Base-by-base conservation (phyloP, 1,140 invertebrate genomes). In the Halyomorpha halys region DNA sequence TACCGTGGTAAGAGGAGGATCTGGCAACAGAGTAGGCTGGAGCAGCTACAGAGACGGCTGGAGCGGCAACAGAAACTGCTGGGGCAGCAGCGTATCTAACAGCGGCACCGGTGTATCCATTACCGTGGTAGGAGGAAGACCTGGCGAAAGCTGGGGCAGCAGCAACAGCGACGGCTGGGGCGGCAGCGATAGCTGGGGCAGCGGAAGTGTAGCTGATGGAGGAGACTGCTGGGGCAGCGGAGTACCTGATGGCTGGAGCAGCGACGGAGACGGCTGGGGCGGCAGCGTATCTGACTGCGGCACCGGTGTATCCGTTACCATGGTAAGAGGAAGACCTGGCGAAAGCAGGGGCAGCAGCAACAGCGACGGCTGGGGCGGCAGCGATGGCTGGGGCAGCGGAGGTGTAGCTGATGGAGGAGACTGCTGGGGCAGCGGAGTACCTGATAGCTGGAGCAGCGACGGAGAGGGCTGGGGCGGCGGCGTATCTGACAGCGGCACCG, bases 241-340 rank as follows among this genome's bases (percentile, higher is more conserved):
- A 63, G 56, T 44, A 59, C 51, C 25, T 66, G 62, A 66, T 62
- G 47, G 63, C 63, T 21, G 65, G 62, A 9, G 63, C 39, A 27
- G 68, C 64, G 65, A 67, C 65, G 67, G 56, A 51, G 23, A 62
- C 62, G 18, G 67, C 63, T 49, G 67, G 64, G 47, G 69, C 65
- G 15, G 65, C 49, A 19, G 19, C 16, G 53, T 59, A 59, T 51
- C 51, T 66, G 65, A 68, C 44, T 19, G 65, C 67, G 49, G 66
- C 68, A 25, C 65, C 67, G 44, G 49, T 27, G 21, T 61, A 44
- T 25, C 63, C 39, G 39, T 39, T 21, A 27, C 59, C 65, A 6
- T 44, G 60, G 51, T 61, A 51, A 19, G 56, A 51, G 59, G 27
- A 19, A 8, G 54, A 44, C 21, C 56, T 27, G 47, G 64, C 65